Evolutionary conservation across 2,113 vertebrate species (phyloP).

Genomic region (Cervus canadensis): DNA sequence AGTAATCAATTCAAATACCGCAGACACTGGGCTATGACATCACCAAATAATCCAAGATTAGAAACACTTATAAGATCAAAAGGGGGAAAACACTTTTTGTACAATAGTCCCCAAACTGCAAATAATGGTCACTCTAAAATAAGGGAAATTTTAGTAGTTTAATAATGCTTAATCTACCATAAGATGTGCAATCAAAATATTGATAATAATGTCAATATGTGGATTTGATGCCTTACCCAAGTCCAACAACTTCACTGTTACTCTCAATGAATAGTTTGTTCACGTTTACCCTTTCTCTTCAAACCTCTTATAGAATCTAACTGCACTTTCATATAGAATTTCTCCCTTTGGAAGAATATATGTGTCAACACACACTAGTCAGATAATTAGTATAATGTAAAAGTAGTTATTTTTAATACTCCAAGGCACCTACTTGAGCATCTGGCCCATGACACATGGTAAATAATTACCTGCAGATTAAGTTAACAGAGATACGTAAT

Average conservation of each 20-base stretch:
- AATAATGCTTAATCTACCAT: not conserved
- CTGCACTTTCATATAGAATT: not conserved
- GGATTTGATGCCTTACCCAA: not conserved
- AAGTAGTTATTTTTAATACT: not conserved
- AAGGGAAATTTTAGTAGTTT: not conserved
- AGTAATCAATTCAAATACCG: constrained; percentile 55
- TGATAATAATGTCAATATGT: not conserved
- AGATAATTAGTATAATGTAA: not conserved
- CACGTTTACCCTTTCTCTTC: not conserved
- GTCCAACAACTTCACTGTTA: not conserved
- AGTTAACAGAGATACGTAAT: not conserved
- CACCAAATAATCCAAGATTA: constrained; percentile 22
- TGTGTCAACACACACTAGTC: not conserved
- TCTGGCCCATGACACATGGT: not conserved
- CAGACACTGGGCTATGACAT: constrained; percentile 24
- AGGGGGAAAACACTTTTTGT: not conserved
- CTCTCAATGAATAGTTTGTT: not conserved
- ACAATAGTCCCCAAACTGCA: not conserved
- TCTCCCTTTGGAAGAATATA: not conserved
- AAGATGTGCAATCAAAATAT: not conserved
- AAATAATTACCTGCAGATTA: not conserved
- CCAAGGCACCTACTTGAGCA: not conserved
- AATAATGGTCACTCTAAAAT: not conserved
- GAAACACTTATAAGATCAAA: constrained; percentile 11
- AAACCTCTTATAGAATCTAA: not conserved